phyloP scores from a whole-genome alignment of 2,113 vertebrate species.

The Bambusicola thoracicus region DNA sequence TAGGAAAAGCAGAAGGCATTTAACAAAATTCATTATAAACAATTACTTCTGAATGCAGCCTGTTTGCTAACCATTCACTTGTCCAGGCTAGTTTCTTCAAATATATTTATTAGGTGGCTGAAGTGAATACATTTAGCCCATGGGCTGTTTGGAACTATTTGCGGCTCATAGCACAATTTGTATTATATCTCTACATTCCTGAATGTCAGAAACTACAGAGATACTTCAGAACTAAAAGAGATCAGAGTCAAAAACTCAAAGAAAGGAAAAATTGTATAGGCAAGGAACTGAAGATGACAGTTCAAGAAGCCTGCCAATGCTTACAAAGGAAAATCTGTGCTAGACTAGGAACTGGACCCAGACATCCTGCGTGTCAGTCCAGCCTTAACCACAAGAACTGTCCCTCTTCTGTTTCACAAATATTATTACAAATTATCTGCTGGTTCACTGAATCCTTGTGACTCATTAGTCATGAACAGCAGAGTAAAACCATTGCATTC shows the following conservation, averaged over 20 bases:
- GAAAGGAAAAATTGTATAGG: constrained; percentile 16
- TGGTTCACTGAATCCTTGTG: background rate
- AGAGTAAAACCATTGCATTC: background rate
- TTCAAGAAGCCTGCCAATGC: constrained; percentile 18
- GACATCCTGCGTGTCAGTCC: constrained; percentile 58
- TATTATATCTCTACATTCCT: background rate
- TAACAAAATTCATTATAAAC: background rate
- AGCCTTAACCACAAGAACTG: constrained; percentile 31
- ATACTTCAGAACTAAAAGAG: constrained; percentile 16
- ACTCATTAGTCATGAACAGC: constrained; percentile 16
- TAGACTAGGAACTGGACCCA: constrained; percentile 54
- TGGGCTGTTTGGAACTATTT: background rate
- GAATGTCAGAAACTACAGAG: constrained; percentile 47
- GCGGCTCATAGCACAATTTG: background rate
- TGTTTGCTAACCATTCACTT: background rate
- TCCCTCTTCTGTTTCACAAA: constrained; percentile 54
- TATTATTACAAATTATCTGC: constrained; percentile 20
- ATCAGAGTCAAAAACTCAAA: background rate
- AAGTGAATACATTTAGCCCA: background rate
- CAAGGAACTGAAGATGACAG: constrained; percentile 3
- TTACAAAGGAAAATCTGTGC: constrained; percentile 53
- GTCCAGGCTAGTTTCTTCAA: constrained; percentile 14
- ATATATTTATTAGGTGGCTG: background rate
- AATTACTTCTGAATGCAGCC: background rate
- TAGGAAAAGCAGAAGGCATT: background rate